A percentile compares a stretch with the other conserved stretches of the same genome.
Evolutionary conservation across 2,113 vertebrate species (phyloP).

Genomic region (Cynocephalus volans): DNA sequence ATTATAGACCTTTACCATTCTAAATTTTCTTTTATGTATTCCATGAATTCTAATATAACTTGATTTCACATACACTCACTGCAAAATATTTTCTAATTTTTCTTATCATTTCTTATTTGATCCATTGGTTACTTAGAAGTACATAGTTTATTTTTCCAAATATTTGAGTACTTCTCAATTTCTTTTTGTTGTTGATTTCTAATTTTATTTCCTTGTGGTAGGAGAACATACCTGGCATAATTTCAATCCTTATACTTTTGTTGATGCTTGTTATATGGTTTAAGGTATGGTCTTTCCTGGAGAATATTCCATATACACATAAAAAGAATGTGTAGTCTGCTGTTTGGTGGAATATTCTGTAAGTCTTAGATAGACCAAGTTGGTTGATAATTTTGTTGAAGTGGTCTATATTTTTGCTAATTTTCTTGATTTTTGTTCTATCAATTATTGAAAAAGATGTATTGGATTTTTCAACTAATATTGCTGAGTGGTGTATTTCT

Average conservation of each 20-base stretch:
- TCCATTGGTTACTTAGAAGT: neutral
- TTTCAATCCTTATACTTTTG: neutral
- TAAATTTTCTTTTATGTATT: neutral
- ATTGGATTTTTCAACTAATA: neutral
- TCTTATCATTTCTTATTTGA: neutral
- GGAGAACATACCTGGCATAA: neutral
- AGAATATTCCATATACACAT: neutral
- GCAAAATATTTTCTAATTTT: neutral
- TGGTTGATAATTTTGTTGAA: neutral
- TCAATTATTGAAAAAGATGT: neutral
- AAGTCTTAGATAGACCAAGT: neutral
- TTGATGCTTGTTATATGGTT: neutral
- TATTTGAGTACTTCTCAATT: neutral
- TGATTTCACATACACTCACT: neutral
- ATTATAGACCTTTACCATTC: neutral
- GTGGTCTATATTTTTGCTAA: neutral
- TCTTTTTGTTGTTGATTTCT: neutral
- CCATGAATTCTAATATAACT: neutral
- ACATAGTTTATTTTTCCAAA: neutral
- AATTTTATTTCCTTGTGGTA: neutral
- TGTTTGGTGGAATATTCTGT: neutral
- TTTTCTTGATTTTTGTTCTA: neutral
- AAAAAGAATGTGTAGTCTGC: neutral
- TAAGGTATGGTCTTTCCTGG: neutral
- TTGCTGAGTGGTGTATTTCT: neutral